A percentile compares a stretch with the other conserved stretches of the same genome.
phyloP scores from a whole-genome alignment of 1,140 invertebrate species.

The Drosophila auraria region DNA sequence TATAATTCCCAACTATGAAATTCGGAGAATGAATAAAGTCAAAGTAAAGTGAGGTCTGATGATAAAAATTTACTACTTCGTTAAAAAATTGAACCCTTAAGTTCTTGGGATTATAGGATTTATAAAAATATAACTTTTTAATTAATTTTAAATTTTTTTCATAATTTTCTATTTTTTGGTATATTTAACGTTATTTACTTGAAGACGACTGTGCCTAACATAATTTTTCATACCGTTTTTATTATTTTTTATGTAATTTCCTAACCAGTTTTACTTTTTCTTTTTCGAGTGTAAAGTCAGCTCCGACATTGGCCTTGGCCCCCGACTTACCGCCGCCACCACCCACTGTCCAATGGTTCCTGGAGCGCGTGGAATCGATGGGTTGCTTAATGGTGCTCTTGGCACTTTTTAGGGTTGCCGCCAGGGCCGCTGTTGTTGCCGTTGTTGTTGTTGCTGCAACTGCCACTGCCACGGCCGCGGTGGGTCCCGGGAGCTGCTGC shows the following conservation, averaged over 20 bases:
- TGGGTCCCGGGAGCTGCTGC: background rate
- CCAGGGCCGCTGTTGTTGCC: slow-evolving; percentile 7
- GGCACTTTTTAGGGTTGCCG: slow-evolving; percentile 52
- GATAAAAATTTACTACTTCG: too few relatives aligned
- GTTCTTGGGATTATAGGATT: too few relatives aligned
- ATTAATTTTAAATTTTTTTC: too few relatives aligned
- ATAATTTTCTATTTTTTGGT: too few relatives aligned
- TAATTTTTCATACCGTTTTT: too few relatives aligned
- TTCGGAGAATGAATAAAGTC: background rate
- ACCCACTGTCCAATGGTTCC: slow-evolving; percentile 61
- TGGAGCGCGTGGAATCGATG: slow-evolving; percentile 54
- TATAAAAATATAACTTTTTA: too few relatives aligned
- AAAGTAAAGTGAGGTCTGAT: too few relatives aligned
- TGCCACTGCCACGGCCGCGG: slow-evolving; percentile 3
- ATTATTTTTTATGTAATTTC: background rate
- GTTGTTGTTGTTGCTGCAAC: slow-evolving; percentile 2
- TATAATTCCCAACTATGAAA: background rate
- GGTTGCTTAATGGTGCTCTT: slow-evolving; percentile 59
- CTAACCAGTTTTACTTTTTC: too few relatives aligned
- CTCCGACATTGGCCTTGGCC: slow-evolving; percentile 10
- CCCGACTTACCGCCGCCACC: slow-evolving; percentile 24
- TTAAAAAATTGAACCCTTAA: too few relatives aligned
- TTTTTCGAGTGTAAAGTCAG: background rate
- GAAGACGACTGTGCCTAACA: too few relatives aligned
- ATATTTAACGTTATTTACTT: too few relatives aligned